Base-by-base conservation (phyloP, 2,888 invertebrate species). In the Leptura quadrifasciata region DNA sequence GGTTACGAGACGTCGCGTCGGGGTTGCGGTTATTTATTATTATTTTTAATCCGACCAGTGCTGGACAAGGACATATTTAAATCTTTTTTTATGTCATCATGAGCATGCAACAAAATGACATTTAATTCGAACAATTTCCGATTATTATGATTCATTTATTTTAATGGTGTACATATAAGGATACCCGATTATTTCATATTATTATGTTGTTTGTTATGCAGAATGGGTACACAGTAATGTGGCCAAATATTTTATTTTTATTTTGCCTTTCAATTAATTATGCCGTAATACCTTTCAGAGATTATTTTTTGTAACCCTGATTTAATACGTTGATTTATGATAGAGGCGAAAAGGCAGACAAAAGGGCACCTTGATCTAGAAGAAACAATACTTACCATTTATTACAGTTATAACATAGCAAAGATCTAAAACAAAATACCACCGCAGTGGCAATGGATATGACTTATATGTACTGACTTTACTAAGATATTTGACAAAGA, bases 91-190 rank as follows among this genome's bases (percentile, higher is more conserved):
- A 15, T 6, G 3, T 47, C 4, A 47, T n/a, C 47, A 12, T 47
- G 47, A 47, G 15, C 47, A 47, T 47, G 47, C 47, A 15, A n/a
- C 17, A 47, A 47, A 47, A 15, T n/a, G 47, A 47, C 47, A 47
- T 47, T 47, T 47, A 21, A 6, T 60, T 27, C n/a, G 9, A 27
- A 27, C n/a, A 61, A 17, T 61, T 15, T 61, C 60, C 31, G 60
- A 61, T 31, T 61, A 27, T 31, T 27, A 61, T 61, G 27, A 61
- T 61, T 61, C 60, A 31, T 18, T 61, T 27, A 27, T 61, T 61
- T 61, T 61, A 61, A 61, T 31, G 60, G 17, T 61, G 31, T 27
- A n/a, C 60, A 8, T 61, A 61, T 61, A 61, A 61, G 60, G 60
- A 31, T 12, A 27, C 9, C 9, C n/a, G 47, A 47, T 47, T 47